phyloP scores from a whole-genome alignment of 2,113 vertebrate genomes.

The Centropristis striata region DNA sequence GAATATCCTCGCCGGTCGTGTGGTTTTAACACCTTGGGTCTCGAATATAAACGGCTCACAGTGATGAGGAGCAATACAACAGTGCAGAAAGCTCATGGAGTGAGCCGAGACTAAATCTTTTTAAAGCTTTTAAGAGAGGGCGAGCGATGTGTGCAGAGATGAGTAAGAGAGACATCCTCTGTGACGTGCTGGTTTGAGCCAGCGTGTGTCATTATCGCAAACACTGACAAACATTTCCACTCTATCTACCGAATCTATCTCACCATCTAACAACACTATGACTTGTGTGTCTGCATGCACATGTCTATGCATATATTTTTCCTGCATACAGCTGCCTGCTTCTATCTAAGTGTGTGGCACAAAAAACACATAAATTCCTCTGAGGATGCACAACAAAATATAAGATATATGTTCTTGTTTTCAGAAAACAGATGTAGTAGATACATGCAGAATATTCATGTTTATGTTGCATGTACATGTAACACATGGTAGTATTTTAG shows the following conservation, averaged over 20 bases:
- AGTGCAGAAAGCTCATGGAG: neutral
- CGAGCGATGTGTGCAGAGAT: neutral
- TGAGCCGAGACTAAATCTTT: neutral
- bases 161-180: neutral
- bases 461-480: constrained; percentile 14
- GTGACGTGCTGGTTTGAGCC: neutral
- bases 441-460: neutral
- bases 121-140: neutral
- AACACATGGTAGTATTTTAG: constrained; percentile 25
- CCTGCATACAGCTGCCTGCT: neutral
- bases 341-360: neutral
- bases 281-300: neutral
- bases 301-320: neutral
- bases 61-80: neutral
- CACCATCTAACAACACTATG: neutral
- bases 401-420: too few species aligned
- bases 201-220: constrained; percentile 5
- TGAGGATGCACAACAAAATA: neutral
- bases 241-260: constrained; percentile 16
- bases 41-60: neutral
- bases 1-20: constrained; percentile 3
- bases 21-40: constrained; percentile 49
- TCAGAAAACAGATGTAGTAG: neutral
- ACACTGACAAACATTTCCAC: constrained; percentile 17
- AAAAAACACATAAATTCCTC: neutral